Base-by-base conservation (phyloP, 2,888 invertebrate species). In the Phalangium opilio region DNA sequence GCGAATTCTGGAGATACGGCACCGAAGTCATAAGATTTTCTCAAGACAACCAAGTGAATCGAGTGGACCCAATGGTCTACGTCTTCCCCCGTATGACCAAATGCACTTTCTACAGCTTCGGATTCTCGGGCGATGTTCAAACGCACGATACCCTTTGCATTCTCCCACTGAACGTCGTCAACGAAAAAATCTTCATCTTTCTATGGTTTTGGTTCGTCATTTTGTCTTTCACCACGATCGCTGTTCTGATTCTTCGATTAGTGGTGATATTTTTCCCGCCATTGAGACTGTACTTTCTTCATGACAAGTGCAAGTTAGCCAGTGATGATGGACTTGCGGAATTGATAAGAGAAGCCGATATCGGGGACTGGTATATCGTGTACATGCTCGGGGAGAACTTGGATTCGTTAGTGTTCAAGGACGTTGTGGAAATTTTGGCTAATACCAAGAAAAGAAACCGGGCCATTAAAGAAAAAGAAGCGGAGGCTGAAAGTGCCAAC, bases 381-480 rank as follows among this genome's bases (percentile, higher is more conserved):
- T 56, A 57, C 40, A 47, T 56, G 53, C 21, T 57, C 14, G 53
- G 48, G n/a, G 73, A 79, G 47, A 90, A 90, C 65, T 78, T 90
- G 71, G 89, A 89, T 65, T 83, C 85, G 2, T 72, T 82, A 48
- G 78, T 89, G 63, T 89, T 81, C 67, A 77, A 78, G 67, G 84
- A 78, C 58, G 72, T 82, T 33, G 71, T 81, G 57, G 71, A 73
- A 18, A 79, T 81, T 58, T 68, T 83, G 50, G 4, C 27, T 8
- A 27, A 27, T 8, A 27, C 5, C 8, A 27, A 27, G 8, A 27
- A 27, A 8, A 27, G 27, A 27, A 27, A 27, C 8, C 4, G 27
- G 8, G 27, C 27, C 27, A 27, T 27, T 27, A 27, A 27, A 8
- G 27, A 27, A 27, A 27, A 27, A 8, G 27, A 27, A 27, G 8